A percentile compares a stretch with the other conserved stretches of the same genome.
phyloP scores from a whole-genome alignment of 2,113 vertebrate species.

The Cyrtonyx montezumae region DNA sequence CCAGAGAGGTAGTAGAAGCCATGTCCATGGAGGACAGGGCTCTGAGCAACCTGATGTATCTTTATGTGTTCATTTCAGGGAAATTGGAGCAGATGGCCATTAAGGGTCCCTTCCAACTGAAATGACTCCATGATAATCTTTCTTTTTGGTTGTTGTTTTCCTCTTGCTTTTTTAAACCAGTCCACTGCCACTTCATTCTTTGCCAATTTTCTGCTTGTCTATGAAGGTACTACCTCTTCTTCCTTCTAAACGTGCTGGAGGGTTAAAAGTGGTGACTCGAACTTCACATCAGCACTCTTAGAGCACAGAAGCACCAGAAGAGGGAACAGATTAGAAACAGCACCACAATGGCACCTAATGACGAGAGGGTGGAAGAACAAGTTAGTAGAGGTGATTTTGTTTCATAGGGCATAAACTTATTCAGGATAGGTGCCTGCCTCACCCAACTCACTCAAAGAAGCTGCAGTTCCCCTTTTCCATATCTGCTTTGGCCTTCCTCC shows the following conservation, averaged over 20 bases:
- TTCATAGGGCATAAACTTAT: not conserved
- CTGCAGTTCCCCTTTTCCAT: conserved; percentile 46
- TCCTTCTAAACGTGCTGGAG: not conserved
- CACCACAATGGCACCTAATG: conserved; percentile 48
- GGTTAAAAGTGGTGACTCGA: not conserved
- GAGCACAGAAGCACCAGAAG: not conserved
- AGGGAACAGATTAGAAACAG: not conserved
- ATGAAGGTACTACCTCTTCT: not conserved
- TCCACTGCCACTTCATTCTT: not conserved
- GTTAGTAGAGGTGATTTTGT: not conserved
- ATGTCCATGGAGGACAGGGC: too few relatives aligned
- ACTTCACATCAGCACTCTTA: not conserved
- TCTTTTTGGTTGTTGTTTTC: not conserved
- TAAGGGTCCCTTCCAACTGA: too few relatives aligned
- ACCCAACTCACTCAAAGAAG: not conserved
- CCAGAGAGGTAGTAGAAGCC: too few relatives aligned
- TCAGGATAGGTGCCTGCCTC: not conserved
- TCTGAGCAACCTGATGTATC: too few relatives aligned
- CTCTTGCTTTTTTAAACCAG: not conserved
- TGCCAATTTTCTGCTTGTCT: not conserved
- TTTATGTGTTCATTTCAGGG: too few relatives aligned
- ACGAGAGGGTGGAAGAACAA: not conserved
- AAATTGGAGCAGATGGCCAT: too few relatives aligned
- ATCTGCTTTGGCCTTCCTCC: not conserved
- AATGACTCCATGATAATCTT: not conserved